Percentiles rank a stretch among this genome's conserved stretches.
These are phyloP conservation scores for Carassius auratus DNA, from an alignment of 2,113 vertebrate species.

Conservation along the genomic window DNA sequence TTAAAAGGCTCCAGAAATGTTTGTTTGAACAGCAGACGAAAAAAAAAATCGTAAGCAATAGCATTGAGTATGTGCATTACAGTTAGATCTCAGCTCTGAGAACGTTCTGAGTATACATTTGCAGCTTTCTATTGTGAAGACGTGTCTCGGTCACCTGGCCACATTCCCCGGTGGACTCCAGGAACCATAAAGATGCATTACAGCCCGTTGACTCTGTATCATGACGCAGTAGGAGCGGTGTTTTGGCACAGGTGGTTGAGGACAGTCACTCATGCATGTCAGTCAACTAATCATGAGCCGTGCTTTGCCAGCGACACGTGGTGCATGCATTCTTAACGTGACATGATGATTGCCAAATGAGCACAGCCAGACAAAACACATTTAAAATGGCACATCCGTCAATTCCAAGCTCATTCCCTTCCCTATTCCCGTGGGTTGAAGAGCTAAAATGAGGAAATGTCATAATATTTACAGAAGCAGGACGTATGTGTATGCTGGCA, in stretches of 20 bases:
- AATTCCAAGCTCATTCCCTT: neutral
- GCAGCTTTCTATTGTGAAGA: neutral
- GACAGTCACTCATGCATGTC: conserved; percentile 28
- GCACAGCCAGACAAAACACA: conserved; percentile 43
- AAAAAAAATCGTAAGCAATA: neutral
- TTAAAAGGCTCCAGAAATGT: neutral
- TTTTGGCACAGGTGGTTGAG: conserved; percentile 14
- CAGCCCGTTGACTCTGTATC: neutral
- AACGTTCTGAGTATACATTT: neutral
- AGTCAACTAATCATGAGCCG: conserved; percentile 13
- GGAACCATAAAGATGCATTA: neutral
- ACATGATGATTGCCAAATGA: conserved; percentile 26
- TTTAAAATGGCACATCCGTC: conserved; percentile 3
- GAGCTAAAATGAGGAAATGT: conserved; percentile 43
- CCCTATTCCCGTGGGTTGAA: neutral
- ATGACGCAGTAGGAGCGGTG: neutral
- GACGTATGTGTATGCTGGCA: conserved; percentile 28
- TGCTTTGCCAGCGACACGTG: conserved; percentile 2
- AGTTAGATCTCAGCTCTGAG: no score
- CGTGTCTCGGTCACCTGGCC: neutral
- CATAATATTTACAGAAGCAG: conserved; percentile 65
- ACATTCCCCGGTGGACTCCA: neutral
- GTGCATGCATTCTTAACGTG: conserved; percentile 19
- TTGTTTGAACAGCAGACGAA: neutral
- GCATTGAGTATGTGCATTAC: neutral